A percentile compares a stretch with the other conserved stretches of the same genome.
These are phyloP conservation scores for Nibea albiflora DNA, from an alignment of 2,113 vertebrate genomes.

Conservation along the genomic window DNA sequence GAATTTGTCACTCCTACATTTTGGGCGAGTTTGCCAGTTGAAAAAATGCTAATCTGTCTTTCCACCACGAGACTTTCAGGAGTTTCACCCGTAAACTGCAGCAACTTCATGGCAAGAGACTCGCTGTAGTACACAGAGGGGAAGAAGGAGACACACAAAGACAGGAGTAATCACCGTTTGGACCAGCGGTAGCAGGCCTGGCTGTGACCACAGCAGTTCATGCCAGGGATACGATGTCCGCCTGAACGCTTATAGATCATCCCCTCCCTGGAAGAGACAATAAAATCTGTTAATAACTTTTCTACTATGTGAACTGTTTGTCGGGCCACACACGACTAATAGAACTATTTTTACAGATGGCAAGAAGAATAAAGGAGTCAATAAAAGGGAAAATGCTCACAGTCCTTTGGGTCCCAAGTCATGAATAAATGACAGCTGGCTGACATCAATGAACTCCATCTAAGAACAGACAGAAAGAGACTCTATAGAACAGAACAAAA, in stretches of 20 bases:
- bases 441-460: slow-evolving; percentile 98
- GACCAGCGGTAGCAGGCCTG: slow-evolving; percentile 97
- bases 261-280: slow-evolving; percentile 89
- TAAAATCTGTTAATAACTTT: not conserved
- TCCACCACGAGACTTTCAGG: not conserved
- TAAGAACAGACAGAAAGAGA: slow-evolving; percentile 75
- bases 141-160: not conserved
- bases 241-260: slow-evolving; percentile 96
- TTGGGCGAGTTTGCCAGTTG: not conserved
- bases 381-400: slow-evolving; percentile 83
- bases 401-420: slow-evolving; percentile 98
- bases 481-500: not conserved
- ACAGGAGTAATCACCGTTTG: slow-evolving; percentile 87
- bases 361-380: not conserved
- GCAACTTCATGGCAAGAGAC: not conserved
- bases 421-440: slow-evolving; percentile 96
- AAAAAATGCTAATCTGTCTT: not conserved
- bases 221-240: slow-evolving; percentile 94
- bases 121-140: not conserved
- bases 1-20: slow-evolving; percentile 23
- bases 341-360: not conserved
- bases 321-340: not conserved
- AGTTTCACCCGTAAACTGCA: not conserved
- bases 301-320: not conserved
- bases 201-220: slow-evolving; percentile 96